Percentiles rank a stretch among this genome's conserved stretches.
Evolutionary conservation across 1,140 invertebrate genomes (phyloP).

Genomic region (Eubasilissa regina): DNA sequence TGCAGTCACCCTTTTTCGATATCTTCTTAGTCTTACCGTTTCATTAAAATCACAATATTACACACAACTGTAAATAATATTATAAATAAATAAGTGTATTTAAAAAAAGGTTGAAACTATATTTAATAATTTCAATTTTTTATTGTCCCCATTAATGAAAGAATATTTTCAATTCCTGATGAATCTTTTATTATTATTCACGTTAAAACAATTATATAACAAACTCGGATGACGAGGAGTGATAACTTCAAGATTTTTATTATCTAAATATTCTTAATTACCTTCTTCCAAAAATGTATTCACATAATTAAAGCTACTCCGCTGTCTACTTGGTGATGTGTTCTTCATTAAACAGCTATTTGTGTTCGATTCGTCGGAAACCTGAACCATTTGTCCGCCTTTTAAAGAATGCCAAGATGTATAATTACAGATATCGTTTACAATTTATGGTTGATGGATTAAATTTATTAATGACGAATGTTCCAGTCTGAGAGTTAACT

Average conservation of each 20-base stretch:
- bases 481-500: background rate
- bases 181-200: too few relatives aligned
- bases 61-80: too few relatives aligned
- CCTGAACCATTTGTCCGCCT: conserved; percentile 29
- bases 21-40: too few relatives aligned
- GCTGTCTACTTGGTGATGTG: conserved; percentile 46
- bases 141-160: too few relatives aligned
- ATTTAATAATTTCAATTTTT: too few relatives aligned
- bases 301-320: conserved; percentile 35
- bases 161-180: too few relatives aligned
- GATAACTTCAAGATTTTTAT: conserved; percentile 23
- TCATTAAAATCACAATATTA: too few relatives aligned
- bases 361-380: conserved; percentile 13
- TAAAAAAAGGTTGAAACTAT: too few relatives aligned
- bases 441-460: conserved; percentile 23
- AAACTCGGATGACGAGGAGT: background rate
- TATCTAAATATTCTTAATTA: conserved; percentile 31
- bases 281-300: conserved; percentile 42
- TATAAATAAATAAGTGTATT: too few relatives aligned
- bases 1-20: too few relatives aligned
- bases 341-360: conserved; percentile 37
- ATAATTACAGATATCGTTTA: conserved; percentile 37
- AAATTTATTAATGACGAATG: conserved; percentile 30
- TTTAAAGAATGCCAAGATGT: conserved; percentile 17
- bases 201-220: too few relatives aligned